phyloP scores from a whole-genome alignment of 2,888 invertebrate species.

The Nematopogon swammerdamellus region DNA sequence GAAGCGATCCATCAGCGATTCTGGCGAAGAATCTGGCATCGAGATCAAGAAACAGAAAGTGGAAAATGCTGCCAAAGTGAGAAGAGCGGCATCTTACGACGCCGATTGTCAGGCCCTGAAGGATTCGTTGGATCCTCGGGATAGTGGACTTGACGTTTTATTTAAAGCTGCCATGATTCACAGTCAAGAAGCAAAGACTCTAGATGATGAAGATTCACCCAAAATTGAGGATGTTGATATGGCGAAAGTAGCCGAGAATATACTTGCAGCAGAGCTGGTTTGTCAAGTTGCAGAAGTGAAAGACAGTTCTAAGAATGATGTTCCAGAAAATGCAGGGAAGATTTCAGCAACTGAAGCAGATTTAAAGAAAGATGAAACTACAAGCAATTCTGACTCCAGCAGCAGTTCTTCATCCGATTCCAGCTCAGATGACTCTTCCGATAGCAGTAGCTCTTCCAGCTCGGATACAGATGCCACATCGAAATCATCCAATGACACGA shows the following conservation, averaged over 20 bases:
- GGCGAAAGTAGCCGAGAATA: too few relatives aligned
- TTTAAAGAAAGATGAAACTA: slow-evolving; percentile 27
- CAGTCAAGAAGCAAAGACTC: not conserved
- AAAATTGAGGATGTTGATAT: too few relatives aligned
- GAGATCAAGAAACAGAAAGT: slow-evolving; percentile 38
- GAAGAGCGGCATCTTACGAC: slow-evolving; percentile 44
- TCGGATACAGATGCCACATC: slow-evolving; percentile 51
- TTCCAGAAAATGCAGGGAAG: not conserved
- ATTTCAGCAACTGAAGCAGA: slow-evolving; percentile 29
- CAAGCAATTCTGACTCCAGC: slow-evolving; percentile 16
- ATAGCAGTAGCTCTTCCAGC: slow-evolving; percentile 49
- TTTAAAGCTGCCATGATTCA: not conserved
- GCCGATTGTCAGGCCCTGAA: slow-evolving; percentile 29
- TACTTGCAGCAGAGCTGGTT: too few relatives aligned
- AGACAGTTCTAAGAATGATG: too few relatives aligned
- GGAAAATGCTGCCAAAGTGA: slow-evolving; percentile 42
- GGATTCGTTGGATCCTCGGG: slow-evolving; percentile 8
- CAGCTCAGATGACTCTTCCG: slow-evolving; percentile 55
- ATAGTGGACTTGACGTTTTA: not conserved
- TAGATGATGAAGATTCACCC: too few relatives aligned
- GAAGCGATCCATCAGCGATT: slow-evolving; percentile 46
- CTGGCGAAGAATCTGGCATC: slow-evolving; percentile 38
- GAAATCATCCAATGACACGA: slow-evolving; percentile 32
- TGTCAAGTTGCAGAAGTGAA: too few relatives aligned
- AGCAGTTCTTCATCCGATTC: slow-evolving; percentile 46